Conservation (phyloP, 2,797 vertebrate genomes). For the Pelobates cultripes region DNA sequence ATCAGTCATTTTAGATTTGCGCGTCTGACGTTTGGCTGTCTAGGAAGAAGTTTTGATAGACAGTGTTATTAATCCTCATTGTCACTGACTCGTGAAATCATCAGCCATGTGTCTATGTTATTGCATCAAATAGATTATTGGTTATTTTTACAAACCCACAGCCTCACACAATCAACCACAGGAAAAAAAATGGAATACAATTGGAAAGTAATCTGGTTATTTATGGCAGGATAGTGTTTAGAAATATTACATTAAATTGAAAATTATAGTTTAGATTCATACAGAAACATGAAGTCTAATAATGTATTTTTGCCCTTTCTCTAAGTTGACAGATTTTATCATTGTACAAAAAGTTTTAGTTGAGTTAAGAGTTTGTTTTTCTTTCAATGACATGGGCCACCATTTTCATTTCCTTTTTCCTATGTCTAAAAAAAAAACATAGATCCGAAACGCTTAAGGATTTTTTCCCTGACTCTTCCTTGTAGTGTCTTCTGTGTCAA, state of each 20-base stretch:
- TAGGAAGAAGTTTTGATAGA: conserved; percentile 43
- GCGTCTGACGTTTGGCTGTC: conserved; percentile 47
- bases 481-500: too few relatives aligned
- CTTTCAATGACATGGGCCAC: too few relatives aligned
- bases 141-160: conserved; percentile 29
- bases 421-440: too few relatives aligned
- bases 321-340: neutral
- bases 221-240: conserved; percentile 36
- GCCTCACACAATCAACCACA: conserved; percentile 18
- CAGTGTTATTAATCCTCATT: conserved; percentile 56
- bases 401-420: too few relatives aligned
- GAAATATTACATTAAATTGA: neutral
- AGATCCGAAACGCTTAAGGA: too few relatives aligned
- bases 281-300: neutral
- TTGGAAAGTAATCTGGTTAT: conserved; percentile 17
- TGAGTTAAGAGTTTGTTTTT: too few relatives aligned
- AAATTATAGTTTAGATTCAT: neutral
- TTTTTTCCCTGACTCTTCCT: too few relatives aligned
- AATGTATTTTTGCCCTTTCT: neutral
- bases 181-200: conserved; percentile 7
- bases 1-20: conserved; percentile 50
- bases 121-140: conserved; percentile 46
- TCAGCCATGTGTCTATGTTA: conserved; percentile 51
- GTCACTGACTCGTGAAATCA: conserved; percentile 39
- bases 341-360: too few relatives aligned